Evolutionary conservation across 1,140 invertebrate species (phyloP), one percentile per base, ranked within the genome.

Genomic region (Pogonognathellus flavescens): DNA sequence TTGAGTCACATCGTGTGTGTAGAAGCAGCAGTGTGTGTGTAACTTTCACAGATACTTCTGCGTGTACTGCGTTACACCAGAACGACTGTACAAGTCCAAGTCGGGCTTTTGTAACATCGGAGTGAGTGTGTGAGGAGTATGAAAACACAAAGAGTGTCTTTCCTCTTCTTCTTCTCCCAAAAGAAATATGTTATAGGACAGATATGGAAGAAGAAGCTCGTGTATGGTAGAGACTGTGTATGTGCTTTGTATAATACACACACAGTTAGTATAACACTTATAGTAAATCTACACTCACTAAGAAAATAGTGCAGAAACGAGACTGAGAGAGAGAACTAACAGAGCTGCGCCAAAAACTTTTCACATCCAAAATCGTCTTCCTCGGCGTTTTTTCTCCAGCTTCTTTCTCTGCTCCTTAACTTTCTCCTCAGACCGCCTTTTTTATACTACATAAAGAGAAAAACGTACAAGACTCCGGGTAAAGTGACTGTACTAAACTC

Each of bases 301-400:
- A 41, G 31, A 41, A 41, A 8, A 14, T 50, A 50, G 70, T 76
- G 70, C 70, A 76, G 70, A 76, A 76, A 76, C 31, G n/a, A 57
- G 16, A 6, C 6, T 50, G 31, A 76, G 70, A 76, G 31, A 76
- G 70, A 76, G 25, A 66, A 9, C 20, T n/a, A 72, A 72, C 70
- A 31, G 52, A 84, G 66, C 62, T 84, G 62, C 83, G 60, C 83
- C 60, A 84, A 84, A 83, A 84, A 84, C 41, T 84, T 84, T 83
- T 72, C 62, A 66, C 83, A 72, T 84, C 66, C 60, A 59, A 83
- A 76, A 76, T 76, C 70, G 41, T 76, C 70, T 76, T 76, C 70
- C 70, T 76, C 70, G 31, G 70, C 25, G 31, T 76, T 76, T 76
- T 41, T 76, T 76, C 70, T 31, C 13, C 31, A 76, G 41, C 70